Evolutionary conservation across 2,113 vertebrate species (phyloP), one percentile per base, ranked within the genome.

Genomic region (Elanus axillaris): DNA sequence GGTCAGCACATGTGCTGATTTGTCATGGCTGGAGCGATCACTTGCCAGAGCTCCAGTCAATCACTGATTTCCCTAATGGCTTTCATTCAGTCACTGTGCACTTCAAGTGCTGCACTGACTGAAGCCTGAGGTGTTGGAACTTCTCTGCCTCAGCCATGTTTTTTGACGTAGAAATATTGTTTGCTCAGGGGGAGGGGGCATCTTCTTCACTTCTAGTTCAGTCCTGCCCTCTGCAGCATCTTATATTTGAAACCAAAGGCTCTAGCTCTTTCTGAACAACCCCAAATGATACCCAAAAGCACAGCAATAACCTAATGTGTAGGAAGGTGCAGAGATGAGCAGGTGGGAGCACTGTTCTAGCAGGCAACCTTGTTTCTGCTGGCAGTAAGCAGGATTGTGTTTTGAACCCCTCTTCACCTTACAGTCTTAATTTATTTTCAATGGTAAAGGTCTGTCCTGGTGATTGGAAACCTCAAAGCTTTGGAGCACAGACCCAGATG

Each of bases 1-100:
- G 60, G 71, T 69, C 43, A 53, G 59, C 55, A n/a, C 12, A 5
- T 3, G 16, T 26, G 50, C 45, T 66, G 19, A 22, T 76, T 75
- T 1, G 0, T 86, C 11, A 4, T 0, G 0, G 40, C 58, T 27
- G 1, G 16, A 36, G 60, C 72, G 31, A 76, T 68, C n/a, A 16
- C 55, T 66, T 68, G 16, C 22, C 52, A 68, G 38, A 18, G 0
- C 0, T 40, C 42, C 14, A 2, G 3, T 66, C 59, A 69, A 1
- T 74, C 52, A 47, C 50, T 8, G 0, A 6, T 77, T 32, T 93
- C 26, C 47, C 47, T 36, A 18, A 15, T 59, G 63, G 32, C 34
- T 6, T 69, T 74, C 60, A 67, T n/a, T n/a, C n/a, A n/a, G 26
- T 53, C 52, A 29, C 26, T 10, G 9, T 52, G 50, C 50, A 17